Percentiles rank a stretch among this genome's conserved stretches.
phyloP scores from a whole-genome alignment of 1,140 invertebrate species.

The Zaprionus vittiger region DNA sequence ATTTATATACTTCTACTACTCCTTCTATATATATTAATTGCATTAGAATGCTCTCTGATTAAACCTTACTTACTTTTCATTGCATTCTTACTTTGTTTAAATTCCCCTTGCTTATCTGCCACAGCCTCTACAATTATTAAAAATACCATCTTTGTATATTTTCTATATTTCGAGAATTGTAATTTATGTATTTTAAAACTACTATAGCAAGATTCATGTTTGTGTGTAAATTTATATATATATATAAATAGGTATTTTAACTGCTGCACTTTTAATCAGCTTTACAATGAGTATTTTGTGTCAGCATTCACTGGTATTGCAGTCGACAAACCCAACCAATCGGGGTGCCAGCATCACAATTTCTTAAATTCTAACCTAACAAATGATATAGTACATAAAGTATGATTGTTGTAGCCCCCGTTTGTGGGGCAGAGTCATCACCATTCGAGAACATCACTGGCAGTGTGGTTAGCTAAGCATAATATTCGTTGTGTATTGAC shows the following conservation, averaged over 20 bases:
- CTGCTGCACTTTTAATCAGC: slow-evolving; percentile 61
- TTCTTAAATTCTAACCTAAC: slow-evolving; percentile 69
- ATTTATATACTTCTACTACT: too few species aligned
- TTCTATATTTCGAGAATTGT: slow-evolving; percentile 43
- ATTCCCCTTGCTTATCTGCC: not conserved
- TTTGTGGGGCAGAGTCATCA: slow-evolving; percentile 34
- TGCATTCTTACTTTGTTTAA: not conserved
- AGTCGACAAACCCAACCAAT: slow-evolving; percentile 21
- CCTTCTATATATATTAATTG: too few species aligned
- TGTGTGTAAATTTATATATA: slow-evolving; percentile 19
- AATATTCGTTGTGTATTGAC: slow-evolving; percentile 77
- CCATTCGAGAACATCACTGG: slow-evolving; percentile 62
- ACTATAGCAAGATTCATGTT: slow-evolving; percentile 50
- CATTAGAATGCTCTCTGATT: too few species aligned
- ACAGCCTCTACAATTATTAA: not conserved
- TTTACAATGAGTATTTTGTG: slow-evolving; percentile 72
- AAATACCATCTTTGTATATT: slow-evolving; percentile 26
- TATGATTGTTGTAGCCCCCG: slow-evolving; percentile 57
- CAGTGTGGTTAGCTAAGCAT: slow-evolving; percentile 84
- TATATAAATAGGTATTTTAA: slow-evolving; percentile 61
- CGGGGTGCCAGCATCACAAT: slow-evolving; percentile 55
- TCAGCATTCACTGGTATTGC: slow-evolving; percentile 80
- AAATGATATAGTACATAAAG: slow-evolving; percentile 71
- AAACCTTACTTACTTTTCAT: too few species aligned
- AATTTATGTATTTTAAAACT: slow-evolving; percentile 47